Base-by-base conservation (phyloP, 2,113 vertebrate genomes). In the Anoplopoma fimbria region DNA sequence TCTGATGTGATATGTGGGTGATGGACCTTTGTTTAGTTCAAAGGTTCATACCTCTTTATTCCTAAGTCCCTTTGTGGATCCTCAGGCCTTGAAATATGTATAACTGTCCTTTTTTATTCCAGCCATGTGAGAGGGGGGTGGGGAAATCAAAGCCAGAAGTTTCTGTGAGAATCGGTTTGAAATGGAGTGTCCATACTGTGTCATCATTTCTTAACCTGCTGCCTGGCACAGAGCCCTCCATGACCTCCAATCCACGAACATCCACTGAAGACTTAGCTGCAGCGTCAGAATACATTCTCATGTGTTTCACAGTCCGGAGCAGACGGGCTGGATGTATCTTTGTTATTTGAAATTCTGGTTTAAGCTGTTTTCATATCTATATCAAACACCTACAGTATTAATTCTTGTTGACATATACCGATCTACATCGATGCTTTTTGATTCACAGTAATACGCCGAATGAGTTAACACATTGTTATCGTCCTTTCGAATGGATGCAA, bases 11-110 rank as follows among this genome's bases (percentile, higher is more conserved):
- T 96, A 94, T 96, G 93, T 93, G 93, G 14, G 88, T 96, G 96
- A 97, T 96, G 96, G 96, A 97, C 96, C 96, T 97, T 98, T 97
- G 96, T 98, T 97, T 96, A 97, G 97, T 99, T 99, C 98, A 99
- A 99, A 98, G 97, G 96, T 97, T 97, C 95, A 91, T 96, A 95
- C 95, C 95, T 97, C 96, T 99, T 98, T 97, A 97, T 98, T 97
- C 95, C 96, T 95, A 96, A 97, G 96, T 96, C 95, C 95, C 96
- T 97, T 98, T 98, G 97, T 98, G 97, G 97, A 97, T 96, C 96
- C 96, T 94, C 89, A 93, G 95, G 95, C 94, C 95, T 96, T 99
- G 96, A 99, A 98, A 99, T 98, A 98, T 97, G 97, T 97, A 99
- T 98, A 96, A 96, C 96, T 97, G 97, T 97, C 97, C 96, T 96